Conservation (phyloP, 2,797 vertebrate genomes). For the Bradypodion ventrale region DNA sequence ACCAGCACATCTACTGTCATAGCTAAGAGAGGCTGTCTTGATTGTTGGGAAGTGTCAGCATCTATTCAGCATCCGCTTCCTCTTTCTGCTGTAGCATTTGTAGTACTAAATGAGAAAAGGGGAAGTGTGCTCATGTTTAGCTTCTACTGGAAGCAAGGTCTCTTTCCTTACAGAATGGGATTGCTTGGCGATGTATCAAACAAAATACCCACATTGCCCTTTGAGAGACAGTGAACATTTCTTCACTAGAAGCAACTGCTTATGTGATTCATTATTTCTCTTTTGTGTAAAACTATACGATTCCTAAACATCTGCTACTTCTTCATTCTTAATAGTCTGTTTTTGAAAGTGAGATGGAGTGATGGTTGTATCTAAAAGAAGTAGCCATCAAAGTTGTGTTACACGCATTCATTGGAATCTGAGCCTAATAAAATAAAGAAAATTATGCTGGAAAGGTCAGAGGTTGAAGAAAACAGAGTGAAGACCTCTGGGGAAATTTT, state of each 20-base stretch:
- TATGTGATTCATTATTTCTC: background rate
- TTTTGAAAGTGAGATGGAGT: no score
- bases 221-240: background rate
- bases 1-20: background rate
- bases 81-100: no score
- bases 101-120: no score
- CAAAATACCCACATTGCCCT: background rate
- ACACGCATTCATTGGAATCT: no score
- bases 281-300: slow-evolving; percentile 34
- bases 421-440: background rate
- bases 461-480: background rate
- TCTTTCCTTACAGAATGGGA: no score
- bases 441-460: background rate
- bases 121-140: no score
- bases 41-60: background rate
- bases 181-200: no score
- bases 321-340: no score
- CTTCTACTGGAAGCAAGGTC: no score
- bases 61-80: background rate
- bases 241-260: background rate
- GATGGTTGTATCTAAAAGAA: no score
- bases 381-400: no score
- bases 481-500: background rate
- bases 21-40: background rate
- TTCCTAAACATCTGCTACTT: slow-evolving; percentile 31